phyloP scores from a whole-genome alignment of 2,113 vertebrate genomes.

The Barbus barbus region DNA sequence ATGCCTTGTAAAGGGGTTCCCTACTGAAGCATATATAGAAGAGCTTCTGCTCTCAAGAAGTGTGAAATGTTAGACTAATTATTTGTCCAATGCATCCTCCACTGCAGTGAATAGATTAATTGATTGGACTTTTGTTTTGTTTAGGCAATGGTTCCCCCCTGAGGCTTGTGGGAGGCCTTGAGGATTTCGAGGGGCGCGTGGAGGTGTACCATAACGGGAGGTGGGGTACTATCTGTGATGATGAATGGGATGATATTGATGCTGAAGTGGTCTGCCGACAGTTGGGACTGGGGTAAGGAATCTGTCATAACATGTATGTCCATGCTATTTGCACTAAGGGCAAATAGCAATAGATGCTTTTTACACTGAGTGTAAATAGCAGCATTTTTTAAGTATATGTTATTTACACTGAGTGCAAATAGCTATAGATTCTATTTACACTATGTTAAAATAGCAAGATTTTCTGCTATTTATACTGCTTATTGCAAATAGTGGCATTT shows the following conservation, averaged over 20 bases:
- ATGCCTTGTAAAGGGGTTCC: not conserved
- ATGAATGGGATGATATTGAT: conserved; percentile 83
- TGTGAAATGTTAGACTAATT: not conserved
- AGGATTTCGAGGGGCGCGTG: conserved; percentile 82
- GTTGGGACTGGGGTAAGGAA: conserved; percentile 78
- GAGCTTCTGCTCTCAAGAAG: not conserved
- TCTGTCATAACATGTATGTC: not conserved
- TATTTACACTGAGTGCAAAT: too few relatives aligned
- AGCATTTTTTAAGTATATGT: too few relatives aligned
- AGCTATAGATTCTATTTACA: too few relatives aligned
- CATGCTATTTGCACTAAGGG: too few relatives aligned
- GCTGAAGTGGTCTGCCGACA: conserved; percentile 88
- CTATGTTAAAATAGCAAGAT: too few relatives aligned
- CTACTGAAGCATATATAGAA: not conserved
- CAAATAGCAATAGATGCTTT: too few relatives aligned
- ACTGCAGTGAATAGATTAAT: not conserved
- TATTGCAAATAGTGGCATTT: too few relatives aligned
- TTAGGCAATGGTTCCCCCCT: conserved; percentile 77
- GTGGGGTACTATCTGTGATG: conserved; percentile 86
- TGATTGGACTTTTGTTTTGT: not conserved
- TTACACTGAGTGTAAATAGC: too few relatives aligned
- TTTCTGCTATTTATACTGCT: too few relatives aligned
- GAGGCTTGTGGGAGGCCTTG: conserved; percentile 81
- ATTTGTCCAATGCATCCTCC: not conserved
- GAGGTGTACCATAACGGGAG: conserved; percentile 80